Percentiles rank a stretch among this genome's conserved stretches.
phyloP scores from a whole-genome alignment of 2,797 vertebrate species.

The Ataeniobius toweri region DNA sequence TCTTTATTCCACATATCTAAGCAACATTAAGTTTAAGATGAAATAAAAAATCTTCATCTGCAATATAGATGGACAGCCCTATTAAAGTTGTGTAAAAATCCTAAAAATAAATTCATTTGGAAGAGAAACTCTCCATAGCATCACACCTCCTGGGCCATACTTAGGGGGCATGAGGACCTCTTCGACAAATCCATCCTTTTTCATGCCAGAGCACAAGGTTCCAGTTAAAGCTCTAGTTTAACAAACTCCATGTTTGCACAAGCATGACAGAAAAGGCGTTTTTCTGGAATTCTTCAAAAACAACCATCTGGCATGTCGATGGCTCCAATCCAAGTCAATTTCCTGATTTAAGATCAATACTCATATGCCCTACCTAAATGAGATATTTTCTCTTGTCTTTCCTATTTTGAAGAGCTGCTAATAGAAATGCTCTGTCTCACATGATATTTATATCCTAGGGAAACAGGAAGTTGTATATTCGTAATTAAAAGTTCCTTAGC shows the following conservation, averaged over 20 bases:
- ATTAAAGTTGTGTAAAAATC: neutral
- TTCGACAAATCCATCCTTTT: neutral
- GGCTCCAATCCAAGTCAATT: neutral
- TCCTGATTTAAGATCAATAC: no score
- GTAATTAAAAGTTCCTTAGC: neutral
- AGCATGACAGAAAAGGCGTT: neutral
- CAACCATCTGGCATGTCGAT: neutral
- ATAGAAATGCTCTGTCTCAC: neutral
- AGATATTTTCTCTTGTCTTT: neutral
- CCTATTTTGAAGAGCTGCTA: neutral
- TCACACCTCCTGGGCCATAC: neutral
- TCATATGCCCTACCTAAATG: neutral
- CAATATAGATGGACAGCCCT: neutral
- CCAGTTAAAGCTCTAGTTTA: neutral
- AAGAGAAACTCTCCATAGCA: neutral
- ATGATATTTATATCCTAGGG: neutral
- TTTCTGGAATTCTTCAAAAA: neutral
- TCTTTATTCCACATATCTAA: constrained; percentile 15
- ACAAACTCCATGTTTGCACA: neutral
- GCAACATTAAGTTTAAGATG: neutral
- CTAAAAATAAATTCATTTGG: neutral
- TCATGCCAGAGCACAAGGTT: neutral
- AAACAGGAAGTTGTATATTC: neutral
- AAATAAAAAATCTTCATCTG: neutral
- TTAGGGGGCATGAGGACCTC: neutral